phyloP scores from a whole-genome alignment of 2,888 invertebrate genomes.

The Ochlodes sylvanus region DNA sequence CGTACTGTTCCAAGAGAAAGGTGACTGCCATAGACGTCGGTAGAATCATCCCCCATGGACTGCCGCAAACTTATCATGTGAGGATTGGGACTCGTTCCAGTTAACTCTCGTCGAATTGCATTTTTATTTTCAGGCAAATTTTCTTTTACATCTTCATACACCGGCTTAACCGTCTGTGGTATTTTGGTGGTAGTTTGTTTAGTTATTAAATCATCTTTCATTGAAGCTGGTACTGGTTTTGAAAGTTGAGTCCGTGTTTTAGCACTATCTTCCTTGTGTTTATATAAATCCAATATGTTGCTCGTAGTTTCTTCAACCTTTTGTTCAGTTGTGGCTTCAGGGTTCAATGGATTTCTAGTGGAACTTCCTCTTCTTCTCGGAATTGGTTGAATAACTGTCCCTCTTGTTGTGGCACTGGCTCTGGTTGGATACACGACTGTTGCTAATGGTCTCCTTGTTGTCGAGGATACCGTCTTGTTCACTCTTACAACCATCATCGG shows the following conservation, averaged over 20 bases:
- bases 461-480: slow-evolving; percentile 78
- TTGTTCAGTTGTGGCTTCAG: slow-evolving; percentile 63
- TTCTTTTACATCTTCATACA: slow-evolving; percentile 79
- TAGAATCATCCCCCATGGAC: slow-evolving; percentile 86
- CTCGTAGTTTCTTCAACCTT: slow-evolving; percentile 66
- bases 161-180: slow-evolving; percentile 78
- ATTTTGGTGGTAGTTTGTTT: slow-evolving; percentile 73
- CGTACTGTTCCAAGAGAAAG: slow-evolving; percentile 87
- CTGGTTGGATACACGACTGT: slow-evolving; percentile 82
- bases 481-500: slow-evolving; percentile 79
- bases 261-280: slow-evolving; percentile 63
- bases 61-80: slow-evolving; percentile 85
- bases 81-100: slow-evolving; percentile 83
- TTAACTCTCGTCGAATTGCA: slow-evolving; percentile 86
- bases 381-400: slow-evolving; percentile 87
- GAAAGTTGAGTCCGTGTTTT: slow-evolving; percentile 66
- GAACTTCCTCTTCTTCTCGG: slow-evolving; percentile 81
- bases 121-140: slow-evolving; percentile 81
- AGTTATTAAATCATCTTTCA: slow-evolving; percentile 68
- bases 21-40: slow-evolving; percentile 88
- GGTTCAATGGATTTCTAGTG: slow-evolving; percentile 58
- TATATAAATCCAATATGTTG: slow-evolving; percentile 67
- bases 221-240: slow-evolving; percentile 64
- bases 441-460: slow-evolving; percentile 82
- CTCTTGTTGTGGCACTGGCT: slow-evolving; percentile 82